Conservation (phyloP, 2,888 invertebrate genomes). For the Napeogenes sylphis region DNA sequence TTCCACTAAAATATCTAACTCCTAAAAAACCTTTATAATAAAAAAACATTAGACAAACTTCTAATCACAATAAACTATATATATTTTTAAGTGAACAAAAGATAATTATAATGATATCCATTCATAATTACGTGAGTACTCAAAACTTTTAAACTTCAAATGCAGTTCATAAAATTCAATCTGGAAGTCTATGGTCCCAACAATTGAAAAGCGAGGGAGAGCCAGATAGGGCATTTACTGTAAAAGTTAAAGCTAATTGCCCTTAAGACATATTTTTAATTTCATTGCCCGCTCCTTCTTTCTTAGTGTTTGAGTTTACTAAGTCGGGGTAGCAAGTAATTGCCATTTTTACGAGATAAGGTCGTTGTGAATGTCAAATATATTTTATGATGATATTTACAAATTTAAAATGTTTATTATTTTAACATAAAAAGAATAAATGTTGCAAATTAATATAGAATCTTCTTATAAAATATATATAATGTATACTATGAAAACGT, state of each 20-base stretch:
- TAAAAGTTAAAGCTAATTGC: slow-evolving; percentile 79
- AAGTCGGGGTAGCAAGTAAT: slow-evolving; percentile 69
- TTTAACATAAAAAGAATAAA: too few relatives aligned
- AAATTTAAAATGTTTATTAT: slow-evolving; percentile 15
- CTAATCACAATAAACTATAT: too few relatives aligned
- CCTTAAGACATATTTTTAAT: slow-evolving; percentile 80
- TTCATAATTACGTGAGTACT: too few relatives aligned
- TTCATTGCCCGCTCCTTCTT: slow-evolving; percentile 76
- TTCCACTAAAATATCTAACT: neutral
- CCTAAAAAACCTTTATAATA: neutral
- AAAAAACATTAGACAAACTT: too few relatives aligned
- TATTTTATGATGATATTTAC: slow-evolving; percentile 55
- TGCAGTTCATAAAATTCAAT: slow-evolving; percentile 74
- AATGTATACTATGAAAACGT: too few relatives aligned
- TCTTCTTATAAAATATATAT: too few relatives aligned
- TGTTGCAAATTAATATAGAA: too few relatives aligned
- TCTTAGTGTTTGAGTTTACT: slow-evolving; percentile 72
- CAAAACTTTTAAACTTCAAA: slow-evolving; percentile 45
- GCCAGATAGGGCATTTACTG: slow-evolving; percentile 75
- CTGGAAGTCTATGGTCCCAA: slow-evolving; percentile 67
- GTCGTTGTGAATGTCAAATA: slow-evolving; percentile 73
- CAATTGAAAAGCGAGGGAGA: slow-evolving; percentile 74
- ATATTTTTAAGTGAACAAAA: too few relatives aligned
- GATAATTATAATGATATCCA: too few relatives aligned
- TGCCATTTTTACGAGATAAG: slow-evolving; percentile 76